Base-by-base conservation (phyloP, 2,113 vertebrate genomes). In the Lota lota region DNA sequence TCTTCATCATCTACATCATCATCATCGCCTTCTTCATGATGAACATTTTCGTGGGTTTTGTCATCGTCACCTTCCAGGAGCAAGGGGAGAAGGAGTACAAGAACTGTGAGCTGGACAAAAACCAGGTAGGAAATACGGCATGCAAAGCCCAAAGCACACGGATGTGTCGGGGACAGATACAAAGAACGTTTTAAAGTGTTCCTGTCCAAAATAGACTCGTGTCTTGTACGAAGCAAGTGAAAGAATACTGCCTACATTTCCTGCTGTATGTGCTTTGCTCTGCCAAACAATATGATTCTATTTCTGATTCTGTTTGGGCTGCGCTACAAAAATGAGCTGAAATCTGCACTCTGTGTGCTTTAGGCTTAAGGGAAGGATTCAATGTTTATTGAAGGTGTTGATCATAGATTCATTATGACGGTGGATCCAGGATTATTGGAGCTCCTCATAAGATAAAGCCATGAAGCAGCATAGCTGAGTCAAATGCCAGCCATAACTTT, bases 11-110 rank as follows among this genome's bases (percentile, higher is more conserved):
- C 91, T 99, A 99, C 87, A 99, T 99, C 90, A 99, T 99, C 92
- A 96, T 99, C 78, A 98, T 99, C 22, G 97, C 97, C 74, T 99
- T 99, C 92, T 99, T 99, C 89, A 99, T 99, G 97, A 99, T 99
- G 97, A 99, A 99, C 90, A 99, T 99, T 91, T 99, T 99, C 73
- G 97, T 99, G 65, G 97, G 97, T 90, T 99, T 99, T 40, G 97
- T 99, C 73, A 99, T 99, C 40, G 97, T 99, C 79, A 99, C 97
- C 0, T 99, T 99, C 78, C 97, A 99, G 91, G 97, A 99, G 85
- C 97, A 99, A 80, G 97, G 97, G 65, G 97, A 99, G 77, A 96
- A 99, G 79, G 97, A 99, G 79, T 99, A 99, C 87, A 98, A 97
- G 91, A 99, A 99, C 92, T 99, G 97, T 76, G 97, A 99, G 89